These are phyloP conservation scores for Dendropsophus ebraccatus DNA, from an alignment of 2,113 vertebrate genomes.

Conservation along the genomic window DNA sequence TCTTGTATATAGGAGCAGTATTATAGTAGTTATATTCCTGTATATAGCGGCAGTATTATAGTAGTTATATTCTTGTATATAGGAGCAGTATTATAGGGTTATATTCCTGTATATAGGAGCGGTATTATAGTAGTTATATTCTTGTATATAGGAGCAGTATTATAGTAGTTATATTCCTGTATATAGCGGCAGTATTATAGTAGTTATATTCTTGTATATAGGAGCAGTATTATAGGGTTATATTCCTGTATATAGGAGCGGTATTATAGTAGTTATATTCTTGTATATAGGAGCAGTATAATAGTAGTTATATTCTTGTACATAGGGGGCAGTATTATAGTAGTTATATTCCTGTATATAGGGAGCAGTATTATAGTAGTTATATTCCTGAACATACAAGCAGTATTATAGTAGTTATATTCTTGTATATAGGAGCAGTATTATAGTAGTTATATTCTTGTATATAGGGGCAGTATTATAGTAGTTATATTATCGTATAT, in stretches of 20 bases:
- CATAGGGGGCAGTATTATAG: background rate
- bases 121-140: too few relatives aligned
- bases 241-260: background rate
- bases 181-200: too few relatives aligned
- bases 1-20: too few relatives aligned
- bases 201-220: too few relatives aligned
- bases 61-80: too few relatives aligned
- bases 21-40: too few relatives aligned
- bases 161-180: too few relatives aligned
- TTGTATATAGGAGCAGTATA: background rate
- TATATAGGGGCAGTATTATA: constrained; percentile 1
- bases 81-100: too few relatives aligned
- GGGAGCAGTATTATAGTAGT: background rate
- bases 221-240: too few relatives aligned
- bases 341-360: background rate
- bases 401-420: background rate
- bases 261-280: background rate
- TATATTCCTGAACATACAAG: background rate
- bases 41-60: too few relatives aligned
- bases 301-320: background rate
- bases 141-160: too few relatives aligned
- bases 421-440: background rate
- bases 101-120: too few relatives aligned
- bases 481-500: background rate
- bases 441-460: constrained; percentile 1